Conservation (phyloP, 1,140 invertebrate genomes). For the Drosophila chauvacae region DNA sequence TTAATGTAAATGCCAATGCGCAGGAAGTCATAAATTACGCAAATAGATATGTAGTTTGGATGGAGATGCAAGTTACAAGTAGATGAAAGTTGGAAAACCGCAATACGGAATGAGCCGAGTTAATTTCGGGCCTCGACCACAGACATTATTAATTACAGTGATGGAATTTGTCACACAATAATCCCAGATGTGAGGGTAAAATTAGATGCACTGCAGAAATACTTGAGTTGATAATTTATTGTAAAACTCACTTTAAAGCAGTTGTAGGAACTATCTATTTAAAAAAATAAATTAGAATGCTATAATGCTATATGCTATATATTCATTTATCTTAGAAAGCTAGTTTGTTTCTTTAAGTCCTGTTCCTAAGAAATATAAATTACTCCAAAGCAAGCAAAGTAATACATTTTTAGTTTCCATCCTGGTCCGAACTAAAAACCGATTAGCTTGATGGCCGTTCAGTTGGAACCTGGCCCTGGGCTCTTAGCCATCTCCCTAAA, state of each 20-base stretch:
- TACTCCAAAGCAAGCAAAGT: no score
- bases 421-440: constrained; percentile 4
- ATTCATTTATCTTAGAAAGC: not conserved
- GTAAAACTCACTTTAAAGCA: not conserved
- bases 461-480: not conserved
- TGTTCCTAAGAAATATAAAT: not conserved
- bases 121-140: constrained; percentile 6
- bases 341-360: not conserved
- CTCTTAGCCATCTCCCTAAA: not conserved
- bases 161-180: constrained; percentile 18
- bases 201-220: not conserved
- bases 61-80: not conserved
- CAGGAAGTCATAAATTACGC: constrained; percentile 76
- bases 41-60: constrained; percentile 39
- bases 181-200: not conserved
- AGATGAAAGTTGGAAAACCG: constrained; percentile 50
- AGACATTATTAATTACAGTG: constrained; percentile 19
- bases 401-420: not conserved
- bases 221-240: not conserved
- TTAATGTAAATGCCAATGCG: constrained; percentile 72
- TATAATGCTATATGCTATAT: no score
- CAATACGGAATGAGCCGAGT: constrained; percentile 35
- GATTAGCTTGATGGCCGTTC: constrained; percentile 18
- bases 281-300: no score
- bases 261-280: no score